phyloP scores from a whole-genome alignment of 2,797 vertebrate species.

The Centropyge bicolor region DNA sequence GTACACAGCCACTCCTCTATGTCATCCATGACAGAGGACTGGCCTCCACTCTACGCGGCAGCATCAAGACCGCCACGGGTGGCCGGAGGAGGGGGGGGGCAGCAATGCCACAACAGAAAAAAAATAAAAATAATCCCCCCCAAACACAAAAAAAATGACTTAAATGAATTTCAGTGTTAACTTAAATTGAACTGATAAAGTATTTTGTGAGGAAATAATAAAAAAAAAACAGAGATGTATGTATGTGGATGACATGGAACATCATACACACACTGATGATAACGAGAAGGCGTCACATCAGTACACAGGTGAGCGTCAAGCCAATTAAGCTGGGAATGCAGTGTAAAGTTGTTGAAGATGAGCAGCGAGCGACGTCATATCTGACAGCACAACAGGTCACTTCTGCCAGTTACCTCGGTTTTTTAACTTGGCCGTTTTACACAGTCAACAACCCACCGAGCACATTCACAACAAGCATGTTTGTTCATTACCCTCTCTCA shows the following conservation, averaged over 20 bases:
- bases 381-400: neutral
- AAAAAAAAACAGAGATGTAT: slow-evolving; percentile 2
- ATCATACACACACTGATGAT: neutral
- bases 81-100: slow-evolving; percentile 58
- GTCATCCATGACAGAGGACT: slow-evolving; percentile 99
- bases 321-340: neutral
- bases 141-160: slow-evolving; percentile 80
- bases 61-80: slow-evolving; percentile 77
- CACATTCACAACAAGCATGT: neutral
- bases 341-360: slow-evolving; percentile 6
- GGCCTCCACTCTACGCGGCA: slow-evolving; percentile 91
- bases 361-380: neutral
- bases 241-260: neutral
- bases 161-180: slow-evolving; percentile 63
- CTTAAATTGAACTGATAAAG: slow-evolving; percentile 65
- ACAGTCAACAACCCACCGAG: neutral
- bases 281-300: neutral
- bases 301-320: neutral
- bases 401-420: neutral
- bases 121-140: slow-evolving; percentile 69
- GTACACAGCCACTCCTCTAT: slow-evolving; percentile 99
- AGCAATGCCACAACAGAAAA: slow-evolving; percentile 78
- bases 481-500: too few relatives aligned
- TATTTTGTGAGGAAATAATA: neutral
- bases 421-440: neutral